phyloP scores from a whole-genome alignment of 2,113 vertebrate species.

The Paralichthys olivaceus region DNA sequence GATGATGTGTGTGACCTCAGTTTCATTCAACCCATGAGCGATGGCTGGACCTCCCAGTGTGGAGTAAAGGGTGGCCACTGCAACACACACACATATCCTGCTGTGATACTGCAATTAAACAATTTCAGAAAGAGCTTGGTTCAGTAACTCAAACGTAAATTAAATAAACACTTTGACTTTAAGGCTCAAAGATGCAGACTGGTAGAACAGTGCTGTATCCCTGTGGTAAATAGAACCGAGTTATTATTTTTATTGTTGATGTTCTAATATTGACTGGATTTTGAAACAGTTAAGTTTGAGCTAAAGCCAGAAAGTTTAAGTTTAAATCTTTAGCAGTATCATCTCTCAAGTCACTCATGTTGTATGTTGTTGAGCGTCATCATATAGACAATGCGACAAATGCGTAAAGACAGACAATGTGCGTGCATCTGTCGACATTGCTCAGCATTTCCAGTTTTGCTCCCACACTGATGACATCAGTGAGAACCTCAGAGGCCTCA shows the following conservation, averaged over 20 bases:
- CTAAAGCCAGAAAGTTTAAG: no score
- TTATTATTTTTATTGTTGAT: no score
- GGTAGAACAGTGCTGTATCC: no score
- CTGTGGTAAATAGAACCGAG: no score
- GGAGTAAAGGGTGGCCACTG: conserved; percentile 95
- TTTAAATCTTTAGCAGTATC: no score
- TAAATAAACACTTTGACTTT: no score
- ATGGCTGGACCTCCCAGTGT: conserved; percentile 94
- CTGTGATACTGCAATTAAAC: neutral
- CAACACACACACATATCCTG: conserved; percentile 40
- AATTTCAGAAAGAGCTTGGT: neutral
- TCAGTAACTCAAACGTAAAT: no score
- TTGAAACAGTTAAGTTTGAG: no score
- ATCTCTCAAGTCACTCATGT: no score
- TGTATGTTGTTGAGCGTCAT: neutral
- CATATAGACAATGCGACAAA: neutral
- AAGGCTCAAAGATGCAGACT: no score
- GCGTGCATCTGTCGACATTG: conserved; percentile 26
- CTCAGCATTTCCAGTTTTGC: conserved; percentile 14
- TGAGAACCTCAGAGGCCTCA: conserved; percentile 29
- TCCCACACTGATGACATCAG: conserved; percentile 28
- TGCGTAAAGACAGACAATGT: conserved; percentile 4
- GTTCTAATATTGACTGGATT: no score
- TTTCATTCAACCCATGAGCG: conserved; percentile 91
- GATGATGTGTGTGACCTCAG: conserved; percentile 93